Conservation (phyloP, 2,113 vertebrate genomes). For the Puma concolor region DNA sequence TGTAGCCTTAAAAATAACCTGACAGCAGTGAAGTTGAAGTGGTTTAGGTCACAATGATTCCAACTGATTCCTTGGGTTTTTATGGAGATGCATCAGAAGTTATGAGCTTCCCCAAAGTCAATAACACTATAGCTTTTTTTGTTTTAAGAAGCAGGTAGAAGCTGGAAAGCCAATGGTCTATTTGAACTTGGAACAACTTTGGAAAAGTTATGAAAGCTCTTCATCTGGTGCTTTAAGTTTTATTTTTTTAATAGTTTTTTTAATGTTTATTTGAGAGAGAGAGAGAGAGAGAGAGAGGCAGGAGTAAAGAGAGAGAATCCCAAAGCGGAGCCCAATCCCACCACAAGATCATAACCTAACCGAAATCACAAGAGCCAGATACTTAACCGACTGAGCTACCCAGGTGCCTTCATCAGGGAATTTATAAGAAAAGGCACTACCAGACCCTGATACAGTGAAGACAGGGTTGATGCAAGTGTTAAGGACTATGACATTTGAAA, state of each 20-base stretch:
- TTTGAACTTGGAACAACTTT: neutral
- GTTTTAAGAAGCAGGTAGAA: neutral
- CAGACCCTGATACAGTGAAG: neutral
- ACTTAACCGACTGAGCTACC: no score
- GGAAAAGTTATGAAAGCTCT: constrained; percentile 31
- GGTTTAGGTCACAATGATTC: neutral
- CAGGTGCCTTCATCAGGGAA: neutral
- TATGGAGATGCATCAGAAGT: neutral
- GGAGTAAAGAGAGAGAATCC: no score
- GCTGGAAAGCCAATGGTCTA: neutral
- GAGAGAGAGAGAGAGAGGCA: no score
- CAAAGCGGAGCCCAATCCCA: no score
- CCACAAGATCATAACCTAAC: no score
- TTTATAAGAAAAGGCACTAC: constrained; percentile 1
- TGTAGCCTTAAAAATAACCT: neutral
- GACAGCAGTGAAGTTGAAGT: neutral
- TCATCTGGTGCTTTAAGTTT: neutral
- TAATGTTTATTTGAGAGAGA: no score
- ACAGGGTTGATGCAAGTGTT: neutral
- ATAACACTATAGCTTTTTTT: neutral
- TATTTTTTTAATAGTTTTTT: no score
- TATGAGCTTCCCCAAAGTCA: neutral
- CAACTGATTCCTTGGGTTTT: neutral
- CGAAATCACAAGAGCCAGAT: no score
- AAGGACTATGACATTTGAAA: neutral